These are phyloP conservation scores for Chelonus insularis DNA, from an alignment of 1,140 invertebrate genomes.

Conservation along the genomic window DNA sequence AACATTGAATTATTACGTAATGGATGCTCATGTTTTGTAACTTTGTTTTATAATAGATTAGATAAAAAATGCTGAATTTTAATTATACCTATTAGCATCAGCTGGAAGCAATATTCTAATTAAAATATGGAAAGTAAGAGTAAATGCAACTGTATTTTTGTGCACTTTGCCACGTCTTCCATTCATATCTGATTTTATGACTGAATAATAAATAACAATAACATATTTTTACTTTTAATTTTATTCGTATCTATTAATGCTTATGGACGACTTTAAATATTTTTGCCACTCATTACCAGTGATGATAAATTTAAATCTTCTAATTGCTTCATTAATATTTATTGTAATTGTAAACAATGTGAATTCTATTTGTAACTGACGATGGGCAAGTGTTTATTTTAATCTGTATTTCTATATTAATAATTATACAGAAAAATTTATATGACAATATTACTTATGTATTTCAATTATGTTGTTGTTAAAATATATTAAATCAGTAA, in stretches of 20 bases:
- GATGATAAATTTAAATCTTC: no score
- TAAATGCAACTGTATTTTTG: not conserved
- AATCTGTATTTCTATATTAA: not conserved
- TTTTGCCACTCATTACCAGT: not conserved
- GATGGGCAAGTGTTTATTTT: not conserved
- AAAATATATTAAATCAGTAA: slow-evolving; percentile 16
- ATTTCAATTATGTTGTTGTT: slow-evolving; percentile 28
- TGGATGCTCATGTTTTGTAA: no score
- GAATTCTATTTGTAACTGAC: not conserved
- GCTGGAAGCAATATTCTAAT: no score
- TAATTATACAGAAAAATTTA: not conserved
- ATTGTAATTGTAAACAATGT: not conserved
- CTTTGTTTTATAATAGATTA: no score
- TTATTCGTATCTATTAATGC: not conserved
- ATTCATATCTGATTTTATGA: not conserved
- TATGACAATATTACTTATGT: slow-evolving; percentile 6
- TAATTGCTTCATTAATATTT: not conserved
- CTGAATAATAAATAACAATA: not conserved
- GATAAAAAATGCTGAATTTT: no score
- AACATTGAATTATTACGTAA: no score
- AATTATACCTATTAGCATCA: no score
- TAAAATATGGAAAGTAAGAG: no score
- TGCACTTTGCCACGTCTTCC: slow-evolving; percentile 14
- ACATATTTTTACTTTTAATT: not conserved
- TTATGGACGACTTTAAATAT: not conserved